These are phyloP conservation scores for Epinephelus coioides DNA, from an alignment of 2,797 vertebrate genomes.

Conservation along the genomic window DNA sequence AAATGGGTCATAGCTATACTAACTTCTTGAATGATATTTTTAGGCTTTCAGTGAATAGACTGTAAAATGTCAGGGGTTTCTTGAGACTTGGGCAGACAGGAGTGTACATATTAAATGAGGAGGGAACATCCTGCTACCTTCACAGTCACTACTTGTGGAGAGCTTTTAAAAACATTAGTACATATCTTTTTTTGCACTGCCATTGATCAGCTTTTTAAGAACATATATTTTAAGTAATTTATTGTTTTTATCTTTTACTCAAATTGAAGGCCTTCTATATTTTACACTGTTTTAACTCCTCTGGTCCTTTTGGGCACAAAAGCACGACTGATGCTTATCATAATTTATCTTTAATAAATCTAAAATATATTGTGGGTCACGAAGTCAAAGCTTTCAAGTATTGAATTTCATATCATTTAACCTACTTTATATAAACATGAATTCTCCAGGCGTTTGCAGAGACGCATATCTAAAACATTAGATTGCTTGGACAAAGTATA, in stretches of 20 bases:
- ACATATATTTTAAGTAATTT: conserved; percentile 70
- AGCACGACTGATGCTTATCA: conserved; percentile 10
- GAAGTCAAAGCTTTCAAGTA: conserved; percentile 14
- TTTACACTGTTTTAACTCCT: conserved; percentile 62
- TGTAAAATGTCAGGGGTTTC: conserved; percentile 72
- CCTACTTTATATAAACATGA: conserved; percentile 31
- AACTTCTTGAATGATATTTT: conserved; percentile 74
- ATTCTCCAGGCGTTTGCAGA: conserved; percentile 1
- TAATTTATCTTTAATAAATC: conserved; percentile 17
- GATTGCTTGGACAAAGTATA: not conserved
- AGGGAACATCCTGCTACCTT: conserved; percentile 84
- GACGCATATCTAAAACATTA: conserved; percentile 7
- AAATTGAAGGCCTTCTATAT: conserved; percentile 62
- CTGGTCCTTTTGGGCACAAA: conserved; percentile 9
- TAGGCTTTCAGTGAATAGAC: conserved; percentile 78
- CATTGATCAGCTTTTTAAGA: conserved; percentile 63
- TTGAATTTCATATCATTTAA: conserved; percentile 42
- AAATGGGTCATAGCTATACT: conserved; percentile 81
- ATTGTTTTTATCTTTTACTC: conserved; percentile 72
- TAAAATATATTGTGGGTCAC: not conserved
- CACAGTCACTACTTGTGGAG: conserved; percentile 67
- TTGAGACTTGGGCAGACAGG: conserved; percentile 50
- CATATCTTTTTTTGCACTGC: conserved; percentile 79
- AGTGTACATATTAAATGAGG: conserved; percentile 77
- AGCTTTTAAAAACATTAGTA: conserved; percentile 52